Conservation (phyloP, 2,888 invertebrate species). For the Callimorpha dominula region DNA sequence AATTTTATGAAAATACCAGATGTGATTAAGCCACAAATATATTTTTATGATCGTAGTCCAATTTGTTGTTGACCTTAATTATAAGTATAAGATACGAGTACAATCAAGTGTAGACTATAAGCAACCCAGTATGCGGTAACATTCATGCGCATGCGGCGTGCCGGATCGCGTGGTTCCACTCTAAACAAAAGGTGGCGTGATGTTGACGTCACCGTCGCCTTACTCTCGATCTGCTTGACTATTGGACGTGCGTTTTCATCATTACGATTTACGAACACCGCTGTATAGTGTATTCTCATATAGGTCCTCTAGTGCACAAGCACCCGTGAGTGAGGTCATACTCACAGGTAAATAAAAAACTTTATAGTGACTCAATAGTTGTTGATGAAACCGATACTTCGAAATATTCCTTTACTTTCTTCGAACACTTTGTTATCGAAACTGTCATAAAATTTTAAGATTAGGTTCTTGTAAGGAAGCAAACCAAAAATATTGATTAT, state of each 20-base stretch:
- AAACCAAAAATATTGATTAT: background rate
- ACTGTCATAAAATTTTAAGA: background rate
- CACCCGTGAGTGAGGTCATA: constrained; percentile 54
- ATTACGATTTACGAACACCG: constrained; percentile 49
- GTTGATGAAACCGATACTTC: background rate
- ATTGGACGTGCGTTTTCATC: constrained; percentile 68
- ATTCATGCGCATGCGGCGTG: constrained; percentile 64
- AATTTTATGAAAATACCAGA: background rate
- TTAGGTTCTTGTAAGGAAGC: background rate
- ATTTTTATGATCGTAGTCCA: background rate
- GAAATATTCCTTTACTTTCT: background rate
- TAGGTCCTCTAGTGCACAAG: constrained; percentile 46
- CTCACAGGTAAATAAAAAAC: constrained; percentile 39
- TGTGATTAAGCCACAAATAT: background rate
- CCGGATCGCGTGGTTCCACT: constrained; percentile 78
- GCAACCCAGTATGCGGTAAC: constrained; percentile 43
- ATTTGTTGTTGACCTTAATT: background rate
- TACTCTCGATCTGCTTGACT: constrained; percentile 74
- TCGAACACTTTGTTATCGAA: background rate
- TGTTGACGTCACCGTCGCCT: constrained; percentile 83
- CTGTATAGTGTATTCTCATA: constrained; percentile 35
- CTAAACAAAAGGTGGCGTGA: constrained; percentile 86
- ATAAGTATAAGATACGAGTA: constrained; percentile 10
- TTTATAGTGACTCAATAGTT: constrained; percentile 38
- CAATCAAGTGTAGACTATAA: constrained; percentile 28